Conservation (phyloP, 2,797 vertebrate genomes). For the Phoeniculus purpureus region DNA sequence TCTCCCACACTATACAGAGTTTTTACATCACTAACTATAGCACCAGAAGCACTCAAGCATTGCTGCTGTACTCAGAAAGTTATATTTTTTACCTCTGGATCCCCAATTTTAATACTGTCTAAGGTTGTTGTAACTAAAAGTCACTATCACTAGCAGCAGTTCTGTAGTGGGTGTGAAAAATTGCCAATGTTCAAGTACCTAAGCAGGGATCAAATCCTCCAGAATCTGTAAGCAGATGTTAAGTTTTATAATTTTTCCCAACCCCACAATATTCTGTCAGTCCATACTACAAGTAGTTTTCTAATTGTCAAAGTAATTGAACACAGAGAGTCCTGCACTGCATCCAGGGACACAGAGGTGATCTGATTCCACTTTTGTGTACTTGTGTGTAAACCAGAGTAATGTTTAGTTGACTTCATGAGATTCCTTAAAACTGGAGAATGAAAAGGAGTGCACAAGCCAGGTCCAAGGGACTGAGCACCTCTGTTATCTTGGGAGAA, state of each 20-base stretch:
- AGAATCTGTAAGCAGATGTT: background rate
- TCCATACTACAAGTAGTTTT: background rate
- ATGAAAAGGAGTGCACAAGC: background rate
- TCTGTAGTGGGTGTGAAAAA: background rate
- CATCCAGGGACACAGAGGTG: background rate
- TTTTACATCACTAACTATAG: background rate
- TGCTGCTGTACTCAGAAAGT: background rate
- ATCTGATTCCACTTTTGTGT: background rate
- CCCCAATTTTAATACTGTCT: background rate
- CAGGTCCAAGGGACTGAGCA: background rate
- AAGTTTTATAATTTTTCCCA: background rate
- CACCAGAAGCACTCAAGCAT: background rate
- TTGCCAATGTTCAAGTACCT: background rate
- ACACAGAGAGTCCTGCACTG: rapidly evolving
- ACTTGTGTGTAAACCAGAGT: background rate
- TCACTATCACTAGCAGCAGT: background rate
- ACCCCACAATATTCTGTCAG: background rate
- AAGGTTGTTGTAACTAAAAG: background rate
- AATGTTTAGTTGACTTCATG: background rate
- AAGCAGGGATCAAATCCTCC: background rate
- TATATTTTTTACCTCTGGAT: background rate
- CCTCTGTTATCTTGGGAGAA: background rate
- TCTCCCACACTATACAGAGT: background rate
- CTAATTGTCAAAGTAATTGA: background rate
- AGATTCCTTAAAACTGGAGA: background rate